These are phyloP conservation scores for Ophioderma brevispina DNA, from an alignment of 35 echinoderm and acorn worm genomes.

Conservation along the genomic window DNA sequence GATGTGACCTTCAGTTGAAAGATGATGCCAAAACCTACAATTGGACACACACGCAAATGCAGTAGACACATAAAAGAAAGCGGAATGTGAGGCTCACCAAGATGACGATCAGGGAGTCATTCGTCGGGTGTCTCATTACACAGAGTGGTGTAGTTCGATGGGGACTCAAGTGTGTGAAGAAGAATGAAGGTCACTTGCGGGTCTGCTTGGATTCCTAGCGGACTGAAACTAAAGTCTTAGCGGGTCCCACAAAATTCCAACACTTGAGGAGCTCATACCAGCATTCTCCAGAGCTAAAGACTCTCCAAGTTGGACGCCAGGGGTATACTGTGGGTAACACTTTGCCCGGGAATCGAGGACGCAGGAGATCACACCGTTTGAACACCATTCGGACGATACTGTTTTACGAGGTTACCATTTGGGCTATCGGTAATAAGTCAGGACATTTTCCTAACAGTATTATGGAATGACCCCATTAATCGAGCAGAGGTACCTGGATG, in stretches of 20 bases:
- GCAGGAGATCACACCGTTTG: conserved; percentile 66
- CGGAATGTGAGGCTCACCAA: conserved; percentile 42
- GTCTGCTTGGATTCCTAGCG: conserved; percentile 55
- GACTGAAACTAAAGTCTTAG: conserved; percentile 24
- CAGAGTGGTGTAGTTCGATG: conserved; percentile 53
- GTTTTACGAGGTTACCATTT: conserved; percentile 68
- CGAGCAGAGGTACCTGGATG: conserved; percentile 57
- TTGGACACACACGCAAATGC: conserved; percentile 45
- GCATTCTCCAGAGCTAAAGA: neutral
- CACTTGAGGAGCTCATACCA: conserved; percentile 32
- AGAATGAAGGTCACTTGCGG: conserved; percentile 58
- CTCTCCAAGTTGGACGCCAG: conserved; percentile 33
- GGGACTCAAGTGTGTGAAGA: neutral
- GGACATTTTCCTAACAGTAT: conserved; percentile 72
- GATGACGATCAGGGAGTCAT: conserved; percentile 54
- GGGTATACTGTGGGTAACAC: conserved; percentile 52
- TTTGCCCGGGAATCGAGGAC: conserved; percentile 12
- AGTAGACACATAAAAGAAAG: conserved; percentile 62
- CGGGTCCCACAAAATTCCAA: conserved; percentile 64
- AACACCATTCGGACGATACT: conserved; percentile 70
- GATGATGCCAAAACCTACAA: conserved; percentile 28
- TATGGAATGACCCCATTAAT: conserved; percentile 53
- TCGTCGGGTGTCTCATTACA: conserved; percentile 36
- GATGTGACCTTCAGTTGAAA: conserved; percentile 42
- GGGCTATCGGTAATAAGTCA: too few relatives aligned